Conservation (phyloP, 2,797 vertebrate genomes). For the Tangara arthus region DNA sequence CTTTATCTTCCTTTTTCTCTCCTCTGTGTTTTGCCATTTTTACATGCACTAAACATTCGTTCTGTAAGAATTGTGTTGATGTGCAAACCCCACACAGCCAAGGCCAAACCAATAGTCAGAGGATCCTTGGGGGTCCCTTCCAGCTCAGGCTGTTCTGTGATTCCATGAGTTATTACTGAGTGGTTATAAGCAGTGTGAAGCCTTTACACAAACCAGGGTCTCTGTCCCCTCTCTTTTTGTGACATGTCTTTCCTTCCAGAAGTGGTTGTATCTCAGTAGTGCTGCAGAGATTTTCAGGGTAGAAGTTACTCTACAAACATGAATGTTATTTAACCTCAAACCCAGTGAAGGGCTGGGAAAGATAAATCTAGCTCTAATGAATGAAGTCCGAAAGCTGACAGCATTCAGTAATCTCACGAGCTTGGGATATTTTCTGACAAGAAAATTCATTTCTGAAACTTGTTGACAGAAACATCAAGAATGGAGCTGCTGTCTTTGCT, state of each 20-base stretch:
- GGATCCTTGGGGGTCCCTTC: background rate
- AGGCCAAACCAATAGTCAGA: background rate
- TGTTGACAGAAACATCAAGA: conserved; percentile 46
- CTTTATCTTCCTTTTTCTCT: background rate
- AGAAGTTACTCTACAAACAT: background rate
- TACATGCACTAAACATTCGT: background rate
- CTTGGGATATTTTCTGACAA: conserved; percentile 14
- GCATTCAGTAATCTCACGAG: background rate
- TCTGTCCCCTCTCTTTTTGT: background rate
- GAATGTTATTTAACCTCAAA: background rate
- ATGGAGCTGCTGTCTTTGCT: conserved; percentile 37
- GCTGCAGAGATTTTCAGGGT: background rate
- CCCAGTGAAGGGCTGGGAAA: background rate
- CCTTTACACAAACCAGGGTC: background rate
- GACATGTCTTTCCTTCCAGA: background rate
- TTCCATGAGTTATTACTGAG: background rate
- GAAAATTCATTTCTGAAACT: conserved; percentile 36
- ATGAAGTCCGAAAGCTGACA: conserved; percentile 10
- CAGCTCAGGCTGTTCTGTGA: background rate
- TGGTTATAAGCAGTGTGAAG: background rate
- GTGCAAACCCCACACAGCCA: background rate
- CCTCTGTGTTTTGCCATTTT: background rate
- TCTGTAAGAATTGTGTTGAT: background rate
- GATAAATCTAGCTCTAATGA: conserved; percentile 1
- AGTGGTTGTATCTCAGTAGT: background rate